Conservation (phyloP, 2,797 vertebrate species). For the Oreochromis grahami region DNA sequence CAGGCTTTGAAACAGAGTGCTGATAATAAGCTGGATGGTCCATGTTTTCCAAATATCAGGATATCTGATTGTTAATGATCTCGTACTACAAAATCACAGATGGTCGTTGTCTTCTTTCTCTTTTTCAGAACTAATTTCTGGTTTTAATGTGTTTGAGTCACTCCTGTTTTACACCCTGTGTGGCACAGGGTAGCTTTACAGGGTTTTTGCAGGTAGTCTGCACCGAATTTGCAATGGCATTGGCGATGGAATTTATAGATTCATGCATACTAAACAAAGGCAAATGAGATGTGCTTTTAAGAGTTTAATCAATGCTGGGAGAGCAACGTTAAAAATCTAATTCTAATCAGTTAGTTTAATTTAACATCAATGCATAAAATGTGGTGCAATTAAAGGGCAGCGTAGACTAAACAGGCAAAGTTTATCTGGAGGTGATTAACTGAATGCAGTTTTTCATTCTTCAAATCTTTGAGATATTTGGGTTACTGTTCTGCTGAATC, state of each 20-base stretch:
- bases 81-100: not conserved
- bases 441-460: constrained; percentile 12
- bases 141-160: not conserved
- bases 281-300: not conserved
- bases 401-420: constrained; percentile 1
- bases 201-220: not conserved
- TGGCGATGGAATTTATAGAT: not conserved
- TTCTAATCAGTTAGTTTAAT: not conserved
- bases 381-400: not conserved
- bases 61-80: not conserved
- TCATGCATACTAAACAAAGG: not conserved
- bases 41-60: not conserved
- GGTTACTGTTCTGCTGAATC: constrained; percentile 28
- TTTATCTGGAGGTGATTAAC: constrained; percentile 26
- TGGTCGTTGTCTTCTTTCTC: not conserved
- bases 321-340: not conserved
- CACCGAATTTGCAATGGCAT: not conserved
- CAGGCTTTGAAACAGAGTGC: not conserved
- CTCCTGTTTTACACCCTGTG: not conserved
- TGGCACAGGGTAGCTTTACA: not conserved
- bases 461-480: constrained; percentile 28
- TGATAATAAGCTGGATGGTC: not conserved
- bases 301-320: not conserved
- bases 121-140: not conserved
- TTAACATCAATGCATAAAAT: not conserved